Base-by-base conservation (phyloP, 1,140 invertebrate genomes). In the Drosophila aff. region DNA sequence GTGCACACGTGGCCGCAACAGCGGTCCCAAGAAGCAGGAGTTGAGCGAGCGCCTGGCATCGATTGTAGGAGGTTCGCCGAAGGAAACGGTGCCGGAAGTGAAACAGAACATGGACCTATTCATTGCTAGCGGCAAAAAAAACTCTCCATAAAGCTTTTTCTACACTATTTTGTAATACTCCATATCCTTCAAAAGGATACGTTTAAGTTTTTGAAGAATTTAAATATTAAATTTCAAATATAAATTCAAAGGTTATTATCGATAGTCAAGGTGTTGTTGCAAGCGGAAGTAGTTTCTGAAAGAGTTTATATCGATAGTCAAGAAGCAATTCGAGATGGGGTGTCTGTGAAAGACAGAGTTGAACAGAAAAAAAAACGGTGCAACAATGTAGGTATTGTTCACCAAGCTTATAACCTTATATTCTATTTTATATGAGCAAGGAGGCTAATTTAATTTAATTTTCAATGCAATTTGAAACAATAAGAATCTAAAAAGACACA, bases 101-200 rank as follows among this genome's bases (percentile, higher is more conserved):
- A 26, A 3, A 5, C 7, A 40, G 21, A 40, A 40, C 9, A 16
- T 57, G 15, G 15, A 6, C 0, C 9, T 7, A 8, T 23, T 23
- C 4, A 23, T 6, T 0, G 33, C 13, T 16, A 38, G 4, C 15
- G 15, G 4, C 33, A 16, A 10, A 4, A 16, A 9, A 2, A 16
- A 16, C 21, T 38, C 21, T 23, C 7, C 15, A 11, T 55, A 38
- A 55, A 16, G n/a, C 28, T 15, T 16, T 36, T 21, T 10, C 2
- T 1, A 16, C 18, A 23, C 10, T 23, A 23, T 23, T 4, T 55
- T 16, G 15, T 23, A 38, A 23, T 38, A 23, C n/a, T 38, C 4
- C 5, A 18, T 38, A 38, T 55, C 52, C 52, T 55, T 55, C 0
- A 2, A 38, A 55, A 55, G 52, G 52, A 55, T 55, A 55, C 2